Conservation (phyloP, 2,888 invertebrate genomes). For the Melipona bicolor region DNA sequence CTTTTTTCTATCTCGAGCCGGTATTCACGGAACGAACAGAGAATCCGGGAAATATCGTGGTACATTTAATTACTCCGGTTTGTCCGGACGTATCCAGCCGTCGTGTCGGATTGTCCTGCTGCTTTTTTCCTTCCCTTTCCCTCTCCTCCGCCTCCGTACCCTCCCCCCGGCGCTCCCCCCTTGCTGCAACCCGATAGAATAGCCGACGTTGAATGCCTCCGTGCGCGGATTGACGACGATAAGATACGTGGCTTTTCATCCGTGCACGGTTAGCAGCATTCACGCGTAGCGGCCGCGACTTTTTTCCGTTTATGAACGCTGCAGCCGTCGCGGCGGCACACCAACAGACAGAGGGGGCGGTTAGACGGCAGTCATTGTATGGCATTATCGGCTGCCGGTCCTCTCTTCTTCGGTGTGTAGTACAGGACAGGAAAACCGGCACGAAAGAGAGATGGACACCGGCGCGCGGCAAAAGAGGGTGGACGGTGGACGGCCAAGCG, state of each 20-base stretch:
- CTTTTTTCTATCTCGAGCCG: not conserved
- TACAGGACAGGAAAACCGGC: constrained; percentile 34
- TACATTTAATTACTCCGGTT: constrained; percentile 66
- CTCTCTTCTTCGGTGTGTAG: constrained; percentile 39
- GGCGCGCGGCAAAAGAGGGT: constrained; percentile 23
- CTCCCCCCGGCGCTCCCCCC: not conserved
- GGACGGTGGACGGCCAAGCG: constrained; percentile 43
- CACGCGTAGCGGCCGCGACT: constrained; percentile 65
- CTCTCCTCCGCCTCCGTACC: constrained; percentile 36
- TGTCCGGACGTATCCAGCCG: constrained; percentile 55
- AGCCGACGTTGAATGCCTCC: constrained; percentile 52
- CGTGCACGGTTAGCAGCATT: constrained; percentile 61
- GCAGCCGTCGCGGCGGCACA: constrained; percentile 47
- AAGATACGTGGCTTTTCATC: constrained; percentile 73
- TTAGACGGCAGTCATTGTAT: constrained; percentile 61
- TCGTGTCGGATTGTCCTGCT: constrained; percentile 29
- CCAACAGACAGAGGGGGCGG: constrained; percentile 54
- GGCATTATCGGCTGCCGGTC: constrained; percentile 64
- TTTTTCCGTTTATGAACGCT: constrained; percentile 72
- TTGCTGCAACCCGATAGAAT: constrained; percentile 47
- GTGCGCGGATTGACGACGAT: constrained; percentile 69
- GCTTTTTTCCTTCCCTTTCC: constrained; percentile 34
- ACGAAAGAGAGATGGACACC: constrained; percentile 37
- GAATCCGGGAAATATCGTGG: constrained; percentile 39
- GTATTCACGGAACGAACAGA: constrained; percentile 20